Conservation (phyloP, 2,888 invertebrate species). For the Lamellibrachia columna region DNA sequence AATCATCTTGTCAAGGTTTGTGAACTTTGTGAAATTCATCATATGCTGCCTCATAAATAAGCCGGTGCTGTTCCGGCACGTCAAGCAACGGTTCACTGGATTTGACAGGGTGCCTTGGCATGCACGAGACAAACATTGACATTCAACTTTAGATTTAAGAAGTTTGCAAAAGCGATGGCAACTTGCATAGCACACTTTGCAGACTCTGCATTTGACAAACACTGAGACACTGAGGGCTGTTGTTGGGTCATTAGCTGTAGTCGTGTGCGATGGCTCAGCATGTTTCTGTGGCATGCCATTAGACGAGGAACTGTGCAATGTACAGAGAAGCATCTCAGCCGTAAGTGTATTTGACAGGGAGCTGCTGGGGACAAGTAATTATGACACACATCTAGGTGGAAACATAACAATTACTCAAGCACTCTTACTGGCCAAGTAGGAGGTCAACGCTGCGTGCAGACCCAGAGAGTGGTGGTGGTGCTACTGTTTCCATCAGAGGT, state of each 20-base stretch:
- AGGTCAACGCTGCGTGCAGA: no score
- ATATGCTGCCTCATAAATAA: not conserved
- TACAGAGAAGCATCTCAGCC: not conserved
- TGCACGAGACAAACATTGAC: not conserved
- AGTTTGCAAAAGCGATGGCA: not conserved
- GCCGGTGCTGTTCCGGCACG: not conserved
- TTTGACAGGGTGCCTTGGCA: not conserved
- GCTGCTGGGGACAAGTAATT: not conserved
- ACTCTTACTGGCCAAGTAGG: no score
- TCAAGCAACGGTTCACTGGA: not conserved
- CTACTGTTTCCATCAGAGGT: not conserved
- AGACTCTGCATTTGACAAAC: not conserved
- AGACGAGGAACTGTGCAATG: not conserved
- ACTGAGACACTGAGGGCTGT: not conserved
- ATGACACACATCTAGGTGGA: no score
- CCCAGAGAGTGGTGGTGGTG: not conserved
- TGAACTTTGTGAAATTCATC: not conserved
- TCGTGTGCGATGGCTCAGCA: not conserved
- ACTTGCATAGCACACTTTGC: not conserved
- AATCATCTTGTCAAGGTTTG: not conserved
- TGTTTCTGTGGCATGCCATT: not conserved
- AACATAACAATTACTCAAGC: no score
- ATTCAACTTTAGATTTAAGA: not conserved
- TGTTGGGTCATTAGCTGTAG: not conserved
- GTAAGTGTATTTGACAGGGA: not conserved